Evolutionary conservation across 2,797 vertebrate genomes (phyloP).

Genomic region (Anniella stebbinsi): DNA sequence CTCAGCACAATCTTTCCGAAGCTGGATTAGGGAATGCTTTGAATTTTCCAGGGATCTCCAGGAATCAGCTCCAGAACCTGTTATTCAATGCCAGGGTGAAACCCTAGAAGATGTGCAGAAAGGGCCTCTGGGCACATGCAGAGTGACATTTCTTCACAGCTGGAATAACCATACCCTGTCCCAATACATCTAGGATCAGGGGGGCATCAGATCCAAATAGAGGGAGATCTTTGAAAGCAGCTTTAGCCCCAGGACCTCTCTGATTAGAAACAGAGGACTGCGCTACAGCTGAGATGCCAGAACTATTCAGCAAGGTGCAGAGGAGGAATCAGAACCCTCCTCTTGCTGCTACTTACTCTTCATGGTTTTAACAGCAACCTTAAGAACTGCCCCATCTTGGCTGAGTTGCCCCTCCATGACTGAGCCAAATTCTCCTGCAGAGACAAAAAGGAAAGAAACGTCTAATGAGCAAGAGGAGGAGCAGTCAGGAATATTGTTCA

Average conservation of each 20-base stretch:
- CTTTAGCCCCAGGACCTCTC: neutral
- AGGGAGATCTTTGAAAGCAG: neutral
- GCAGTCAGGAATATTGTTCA: too few relatives aligned
- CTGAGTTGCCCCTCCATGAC: slow-evolving; percentile 93
- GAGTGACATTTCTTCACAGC: neutral
- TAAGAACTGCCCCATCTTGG: slow-evolving; percentile 88
- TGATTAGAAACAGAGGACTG: neutral
- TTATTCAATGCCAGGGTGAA: neutral
- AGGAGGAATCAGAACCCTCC: neutral
- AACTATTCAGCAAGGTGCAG: too few relatives aligned
- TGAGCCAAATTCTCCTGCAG: slow-evolving; percentile 90
- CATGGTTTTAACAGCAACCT: slow-evolving; percentile 96
- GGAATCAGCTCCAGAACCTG: neutral
- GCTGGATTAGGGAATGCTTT: neutral
- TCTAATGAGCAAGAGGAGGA: neutral
- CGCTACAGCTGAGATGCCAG: too few relatives aligned
- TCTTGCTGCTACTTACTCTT: slow-evolving; percentile 85
- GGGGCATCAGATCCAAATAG: neutral
- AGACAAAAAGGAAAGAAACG: neutral
- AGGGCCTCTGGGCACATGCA: neutral
- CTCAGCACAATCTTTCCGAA: neutral
- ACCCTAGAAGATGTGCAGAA: neutral
- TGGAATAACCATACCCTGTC: neutral
- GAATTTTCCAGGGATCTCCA: neutral
- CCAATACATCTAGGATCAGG: too few relatives aligned